Conservation (phyloP, 2,113 vertebrate genomes). For the Helogale parvula region DNA sequence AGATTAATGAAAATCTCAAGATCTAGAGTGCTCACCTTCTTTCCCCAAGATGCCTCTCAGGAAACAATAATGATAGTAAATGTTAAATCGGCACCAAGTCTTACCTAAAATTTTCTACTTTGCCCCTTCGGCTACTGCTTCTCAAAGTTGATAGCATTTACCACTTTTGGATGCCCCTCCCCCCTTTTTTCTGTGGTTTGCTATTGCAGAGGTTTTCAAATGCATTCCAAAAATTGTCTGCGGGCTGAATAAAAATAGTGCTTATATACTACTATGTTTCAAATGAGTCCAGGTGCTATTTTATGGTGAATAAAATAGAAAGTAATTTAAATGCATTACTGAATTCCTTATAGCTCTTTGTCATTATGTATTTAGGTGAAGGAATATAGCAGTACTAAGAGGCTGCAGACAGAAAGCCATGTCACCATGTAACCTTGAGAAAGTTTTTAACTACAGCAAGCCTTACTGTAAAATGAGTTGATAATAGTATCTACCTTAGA, state of each 20-base stretch:
- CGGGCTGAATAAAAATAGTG: neutral
- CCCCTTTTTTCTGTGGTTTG: neutral
- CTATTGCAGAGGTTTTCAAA: neutral
- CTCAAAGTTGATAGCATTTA: neutral
- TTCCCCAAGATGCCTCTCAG: neutral
- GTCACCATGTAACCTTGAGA: neutral
- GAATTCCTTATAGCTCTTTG: constrained; percentile 52
- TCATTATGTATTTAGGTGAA: neutral
- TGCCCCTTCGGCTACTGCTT: neutral
- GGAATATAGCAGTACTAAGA: neutral
- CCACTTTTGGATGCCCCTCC: neutral
- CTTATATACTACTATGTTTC: neutral
- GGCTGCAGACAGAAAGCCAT: neutral
- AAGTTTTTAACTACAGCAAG: neutral
- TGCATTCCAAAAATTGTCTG: neutral
- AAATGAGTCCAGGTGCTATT: neutral
- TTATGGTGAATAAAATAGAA: constrained; percentile 54
- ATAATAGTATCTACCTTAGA: neutral
- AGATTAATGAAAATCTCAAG: neutral
- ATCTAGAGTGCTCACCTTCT: neutral
- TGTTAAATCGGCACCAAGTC: neutral
- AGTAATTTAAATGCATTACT: constrained; percentile 54
- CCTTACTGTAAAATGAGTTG: neutral
- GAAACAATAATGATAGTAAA: neutral
- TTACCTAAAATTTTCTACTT: neutral